Evolutionary conservation across 2,113 vertebrate genomes (phyloP), one percentile per base, ranked within the genome.

Genomic region (human (Homo sapiens)): DNA sequence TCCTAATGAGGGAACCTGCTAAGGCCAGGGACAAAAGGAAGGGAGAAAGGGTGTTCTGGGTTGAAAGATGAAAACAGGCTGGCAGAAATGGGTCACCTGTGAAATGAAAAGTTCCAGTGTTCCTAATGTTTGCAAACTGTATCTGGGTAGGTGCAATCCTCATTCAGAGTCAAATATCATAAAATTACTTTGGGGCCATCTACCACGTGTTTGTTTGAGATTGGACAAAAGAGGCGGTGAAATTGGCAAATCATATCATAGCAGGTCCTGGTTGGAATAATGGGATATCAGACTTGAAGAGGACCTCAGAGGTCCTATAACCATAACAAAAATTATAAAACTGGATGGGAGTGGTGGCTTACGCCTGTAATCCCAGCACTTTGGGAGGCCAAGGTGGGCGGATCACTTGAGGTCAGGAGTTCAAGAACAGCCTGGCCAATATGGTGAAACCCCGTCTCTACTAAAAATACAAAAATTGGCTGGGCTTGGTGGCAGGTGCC

Each of bases 61-160:
- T 23, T 72, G 59, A 92, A 87, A 70, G 79, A 78, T 85, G n/a
- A 85, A 93, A 83, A 87, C 73, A 88, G 11, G 13, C 43, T 86
- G 75, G 61, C 68, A 94, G 75, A 93, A 91, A 59, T 30, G 30
- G 38, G 57, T 84, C 43, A n/a, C 22, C 18, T 48, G 45, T 76
- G 72, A 90, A 61, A 93, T 50, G 61, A 88, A 82, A 61, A 59
- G 30, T 66, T 73, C 70, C 20, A 50, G 1, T 83, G n/a, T 88
- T 89, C 40, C 72, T 79, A 94, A 96, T 70, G 25, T 72, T 93
- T 93, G 4, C 43, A 90, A 91, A 93, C 79, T 35, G 2, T 52
- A 59, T 93, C 23, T 94, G 55, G 92, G 55, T 55, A 73, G 30
- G 89, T 64, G 3, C 14, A 85, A 35, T 6, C 50, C 10, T 79